Evolutionary conservation across 2,888 invertebrate species (phyloP).

Genomic region (Pollenia griseotomentosa): DNA sequence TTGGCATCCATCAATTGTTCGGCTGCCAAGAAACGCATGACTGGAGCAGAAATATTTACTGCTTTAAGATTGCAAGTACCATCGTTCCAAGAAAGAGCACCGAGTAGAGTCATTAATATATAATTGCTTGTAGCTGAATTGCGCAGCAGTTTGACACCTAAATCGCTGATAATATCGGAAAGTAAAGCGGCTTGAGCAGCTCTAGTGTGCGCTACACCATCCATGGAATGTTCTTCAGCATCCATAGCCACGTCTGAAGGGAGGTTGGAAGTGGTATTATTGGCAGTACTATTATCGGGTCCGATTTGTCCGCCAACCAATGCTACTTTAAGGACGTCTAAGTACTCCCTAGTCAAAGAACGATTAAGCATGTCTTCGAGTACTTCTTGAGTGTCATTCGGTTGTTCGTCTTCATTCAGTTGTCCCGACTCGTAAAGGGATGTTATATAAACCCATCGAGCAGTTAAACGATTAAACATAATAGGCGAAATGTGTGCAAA

Average conservation of each 20-base stretch:
- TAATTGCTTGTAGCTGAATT: slow-evolving; percentile 88
- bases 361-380: slow-evolving; percentile 94
- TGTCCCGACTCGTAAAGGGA: slow-evolving; percentile 91
- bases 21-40: slow-evolving; percentile 88
- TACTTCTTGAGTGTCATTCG: slow-evolving; percentile 91
- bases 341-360: slow-evolving; percentile 93
- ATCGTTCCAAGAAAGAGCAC: slow-evolving; percentile 93
- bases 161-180: slow-evolving; percentile 91
- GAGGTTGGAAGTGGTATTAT: slow-evolving; percentile 71
- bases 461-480: slow-evolving; percentile 89
- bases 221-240: slow-evolving; percentile 88
- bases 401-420: slow-evolving; percentile 91
- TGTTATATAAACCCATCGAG: slow-evolving; percentile 92
- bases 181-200: slow-evolving; percentile 85
- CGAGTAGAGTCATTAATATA: slow-evolving; percentile 87
- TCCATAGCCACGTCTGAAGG: slow-evolving; percentile 85
- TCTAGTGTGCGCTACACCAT: slow-evolving; percentile 86
- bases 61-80: slow-evolving; percentile 92
- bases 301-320: slow-evolving; percentile 89
- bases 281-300: slow-evolving; percentile 76
- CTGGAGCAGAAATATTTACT: slow-evolving; percentile 89
- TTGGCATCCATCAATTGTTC: slow-evolving; percentile 88
- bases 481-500: slow-evolving; percentile 91
- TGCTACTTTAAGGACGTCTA: slow-evolving; percentile 92
- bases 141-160: slow-evolving; percentile 90